Evolutionary conservation across 1,140 invertebrate species (phyloP).

Genomic region (Polyergus mexicanus): DNA sequence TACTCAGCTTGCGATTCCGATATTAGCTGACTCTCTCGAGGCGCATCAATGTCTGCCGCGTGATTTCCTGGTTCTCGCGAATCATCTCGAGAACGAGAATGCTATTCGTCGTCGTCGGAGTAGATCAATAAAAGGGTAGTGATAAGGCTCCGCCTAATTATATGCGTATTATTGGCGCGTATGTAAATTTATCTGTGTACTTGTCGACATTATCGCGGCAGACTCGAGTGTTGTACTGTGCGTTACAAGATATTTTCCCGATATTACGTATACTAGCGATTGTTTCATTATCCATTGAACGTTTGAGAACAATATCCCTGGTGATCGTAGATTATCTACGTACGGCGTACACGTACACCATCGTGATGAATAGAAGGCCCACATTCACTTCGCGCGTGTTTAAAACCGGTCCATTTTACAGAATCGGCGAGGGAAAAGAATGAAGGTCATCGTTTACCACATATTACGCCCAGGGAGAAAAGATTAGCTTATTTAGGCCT

Average conservation of each 20-base stretch:
- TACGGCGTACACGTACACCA: too few relatives aligned
- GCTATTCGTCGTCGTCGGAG: not conserved
- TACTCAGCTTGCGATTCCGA: not conserved
- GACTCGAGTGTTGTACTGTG: not conserved
- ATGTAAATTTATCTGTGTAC: conserved; percentile 16
- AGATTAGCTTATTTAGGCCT: not conserved
- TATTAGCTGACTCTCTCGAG: conserved; percentile 9
- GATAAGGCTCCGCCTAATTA: conserved; percentile 2
- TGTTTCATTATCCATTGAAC: not conserved
- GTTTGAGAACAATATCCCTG: not conserved
- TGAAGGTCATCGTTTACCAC: not conserved
- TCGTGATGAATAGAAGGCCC: conserved; percentile 4
- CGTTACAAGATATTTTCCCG: not conserved
- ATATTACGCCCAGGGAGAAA: not conserved
- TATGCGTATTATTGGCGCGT: conserved; percentile 2
- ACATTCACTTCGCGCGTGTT: not conserved
- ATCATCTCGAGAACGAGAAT: not conserved
- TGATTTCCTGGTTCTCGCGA: conserved; percentile 39
- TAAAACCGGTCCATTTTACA: conserved; percentile 16
- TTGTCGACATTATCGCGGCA: not conserved
- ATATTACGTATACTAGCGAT: not conserved
- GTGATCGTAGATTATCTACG: not conserved
- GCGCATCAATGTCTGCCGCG: conserved; percentile 28
- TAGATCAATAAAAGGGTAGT: conserved; percentile 47
- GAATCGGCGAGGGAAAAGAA: conserved; percentile 17